phyloP scores from a whole-genome alignment of 2,888 invertebrate species.

The Keiferia lycopersicella region DNA sequence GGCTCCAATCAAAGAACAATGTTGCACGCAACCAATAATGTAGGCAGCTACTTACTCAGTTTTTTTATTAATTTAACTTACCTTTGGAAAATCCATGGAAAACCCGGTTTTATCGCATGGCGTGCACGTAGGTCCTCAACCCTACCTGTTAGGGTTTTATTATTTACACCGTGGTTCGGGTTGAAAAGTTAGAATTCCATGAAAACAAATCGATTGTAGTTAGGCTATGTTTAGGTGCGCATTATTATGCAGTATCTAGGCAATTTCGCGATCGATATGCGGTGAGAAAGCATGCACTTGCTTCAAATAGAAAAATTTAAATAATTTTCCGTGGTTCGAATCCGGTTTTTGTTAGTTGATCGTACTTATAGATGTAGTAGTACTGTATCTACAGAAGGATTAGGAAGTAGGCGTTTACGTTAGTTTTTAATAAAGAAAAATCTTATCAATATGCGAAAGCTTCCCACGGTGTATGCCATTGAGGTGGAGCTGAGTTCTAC shows the following conservation, averaged over 20 bases:
- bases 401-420: too few species aligned
- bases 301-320: neutral
- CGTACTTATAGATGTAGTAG: too few species aligned
- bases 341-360: neutral
- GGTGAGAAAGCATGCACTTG: slow-evolving; percentile 11
- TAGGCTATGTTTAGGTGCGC: slow-evolving; percentile 4
- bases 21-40: slow-evolving; percentile 1
- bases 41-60: neutral
- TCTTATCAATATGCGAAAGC: slow-evolving; percentile 2
- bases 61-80: neutral
- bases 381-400: too few species aligned
- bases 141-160: neutral
- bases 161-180: neutral
- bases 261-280: slow-evolving; percentile 14
- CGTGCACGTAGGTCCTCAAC: neutral
- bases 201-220: slow-evolving; percentile 15
- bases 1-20: slow-evolving; percentile 12
- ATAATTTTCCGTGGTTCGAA: neutral
- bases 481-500: slow-evolving; percentile 43
- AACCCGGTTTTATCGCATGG: neutral
- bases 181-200: neutral
- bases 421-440: neutral
- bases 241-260: slow-evolving; percentile 14
- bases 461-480: neutral
- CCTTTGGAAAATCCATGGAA: slow-evolving; percentile 4